These are phyloP conservation scores for Lophius americanus DNA, from an alignment of 2,797 vertebrate species.

Conservation along the genomic window DNA sequence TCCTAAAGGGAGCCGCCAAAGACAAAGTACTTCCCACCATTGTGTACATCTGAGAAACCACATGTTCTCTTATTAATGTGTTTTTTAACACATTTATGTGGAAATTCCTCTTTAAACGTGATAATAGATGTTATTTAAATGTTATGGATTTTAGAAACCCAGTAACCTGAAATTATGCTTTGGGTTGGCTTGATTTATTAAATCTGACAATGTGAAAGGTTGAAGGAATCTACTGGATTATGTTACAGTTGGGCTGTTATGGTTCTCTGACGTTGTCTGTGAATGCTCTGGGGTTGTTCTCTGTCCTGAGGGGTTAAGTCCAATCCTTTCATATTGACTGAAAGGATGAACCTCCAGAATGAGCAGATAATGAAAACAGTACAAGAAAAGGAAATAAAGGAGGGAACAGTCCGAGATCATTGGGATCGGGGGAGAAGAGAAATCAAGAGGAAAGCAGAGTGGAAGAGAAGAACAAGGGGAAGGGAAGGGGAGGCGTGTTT, in stretches of 20 bases:
- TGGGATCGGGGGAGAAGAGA: slow-evolving; percentile 3
- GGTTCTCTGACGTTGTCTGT: too few relatives aligned
- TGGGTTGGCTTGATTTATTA: neutral
- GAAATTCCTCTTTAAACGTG: neutral
- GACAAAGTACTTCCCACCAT: too few relatives aligned
- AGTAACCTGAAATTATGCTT: too few relatives aligned
- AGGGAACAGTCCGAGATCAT: slow-evolving; percentile 8
- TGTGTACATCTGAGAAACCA: neutral
- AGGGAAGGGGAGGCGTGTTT: too few relatives aligned
- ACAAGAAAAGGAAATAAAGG: slow-evolving; percentile 14
- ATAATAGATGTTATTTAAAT: neutral
- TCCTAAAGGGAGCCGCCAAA: too few relatives aligned
- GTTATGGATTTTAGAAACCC: too few relatives aligned
- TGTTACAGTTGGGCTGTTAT: slow-evolving; percentile 15
- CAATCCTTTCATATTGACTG: slow-evolving; percentile 24
- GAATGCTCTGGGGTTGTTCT: slow-evolving; percentile 17
- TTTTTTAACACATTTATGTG: neutral
- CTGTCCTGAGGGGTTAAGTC: slow-evolving; percentile 13
- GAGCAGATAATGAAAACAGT: slow-evolving; percentile 56
- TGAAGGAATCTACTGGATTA: neutral
- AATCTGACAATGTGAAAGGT: neutral
- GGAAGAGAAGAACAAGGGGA: neutral
- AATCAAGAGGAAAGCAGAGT: neutral
- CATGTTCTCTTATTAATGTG: too few relatives aligned
- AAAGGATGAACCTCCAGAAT: slow-evolving; percentile 39